Evolutionary conservation across 2,113 vertebrate species (phyloP).

Genomic region (Eubucco bourcierii): DNA sequence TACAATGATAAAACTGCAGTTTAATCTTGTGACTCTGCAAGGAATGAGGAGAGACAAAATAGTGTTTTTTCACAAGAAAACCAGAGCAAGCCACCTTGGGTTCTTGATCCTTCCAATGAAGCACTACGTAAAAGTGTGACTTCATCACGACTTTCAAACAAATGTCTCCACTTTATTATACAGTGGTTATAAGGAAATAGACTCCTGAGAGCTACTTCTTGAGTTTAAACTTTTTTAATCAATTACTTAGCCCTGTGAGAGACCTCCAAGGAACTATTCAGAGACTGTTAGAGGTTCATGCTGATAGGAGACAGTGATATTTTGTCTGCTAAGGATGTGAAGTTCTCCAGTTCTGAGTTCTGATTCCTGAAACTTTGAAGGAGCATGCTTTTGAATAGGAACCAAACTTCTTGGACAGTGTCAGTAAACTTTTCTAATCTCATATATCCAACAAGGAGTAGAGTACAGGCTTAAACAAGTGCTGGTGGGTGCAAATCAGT

Average conservation of each 20-base stretch:
- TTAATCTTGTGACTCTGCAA: not conserved
- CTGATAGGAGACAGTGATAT: not conserved
- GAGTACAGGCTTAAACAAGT: constrained; percentile 39
- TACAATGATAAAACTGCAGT: not conserved
- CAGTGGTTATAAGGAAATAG: not conserved
- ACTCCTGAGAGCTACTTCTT: not conserved
- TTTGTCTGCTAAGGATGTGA: not conserved
- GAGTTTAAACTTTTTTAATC: not conserved
- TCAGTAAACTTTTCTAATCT: constrained; percentile 4
- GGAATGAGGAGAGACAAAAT: not conserved
- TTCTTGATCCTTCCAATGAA: not conserved
- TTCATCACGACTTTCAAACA: not conserved
- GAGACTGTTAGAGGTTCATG: not conserved
- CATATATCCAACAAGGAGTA: not conserved
- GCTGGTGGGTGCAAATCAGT: constrained; percentile 1
- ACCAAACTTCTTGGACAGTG: not conserved
- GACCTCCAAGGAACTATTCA: not conserved
- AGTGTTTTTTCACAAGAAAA: not conserved
- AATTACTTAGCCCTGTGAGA: not conserved
- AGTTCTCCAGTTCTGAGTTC: not conserved
- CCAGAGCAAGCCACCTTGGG: not conserved
- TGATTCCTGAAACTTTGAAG: not conserved
- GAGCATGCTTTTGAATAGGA: not conserved
- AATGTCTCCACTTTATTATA: not conserved
- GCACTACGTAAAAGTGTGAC: not conserved